These are phyloP conservation scores for Drosophila nigrodunni DNA, from an alignment of 1,140 invertebrate genomes.

Conservation along the genomic window DNA sequence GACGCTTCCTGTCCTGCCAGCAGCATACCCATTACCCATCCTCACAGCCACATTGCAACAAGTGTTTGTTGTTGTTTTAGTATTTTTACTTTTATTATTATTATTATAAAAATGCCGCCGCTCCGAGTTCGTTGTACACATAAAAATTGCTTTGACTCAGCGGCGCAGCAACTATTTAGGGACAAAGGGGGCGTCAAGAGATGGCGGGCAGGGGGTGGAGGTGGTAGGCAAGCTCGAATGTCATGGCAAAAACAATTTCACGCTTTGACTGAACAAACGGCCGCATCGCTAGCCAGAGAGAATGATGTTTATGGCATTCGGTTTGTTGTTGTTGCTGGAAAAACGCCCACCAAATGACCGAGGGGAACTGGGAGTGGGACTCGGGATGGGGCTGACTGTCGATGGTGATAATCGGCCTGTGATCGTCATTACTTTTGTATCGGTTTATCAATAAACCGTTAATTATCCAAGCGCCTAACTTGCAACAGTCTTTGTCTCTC, in stretches of 20 bases:
- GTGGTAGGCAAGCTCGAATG: conserved; percentile 29
- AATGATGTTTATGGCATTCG: conserved; percentile 76
- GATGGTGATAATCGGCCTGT: conserved; percentile 31
- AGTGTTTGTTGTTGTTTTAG: conserved; percentile 51
- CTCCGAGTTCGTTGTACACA: conserved; percentile 73
- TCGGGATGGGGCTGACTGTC: conserved; percentile 31
- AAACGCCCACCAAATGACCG: conserved; percentile 71
- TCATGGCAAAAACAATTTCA: conserved; percentile 73
- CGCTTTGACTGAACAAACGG: conserved; percentile 52
- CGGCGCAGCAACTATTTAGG: conserved; percentile 43
- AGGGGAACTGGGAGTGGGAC: neutral
- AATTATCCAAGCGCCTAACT: conserved; percentile 63
- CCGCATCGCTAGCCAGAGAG: conserved; percentile 36
- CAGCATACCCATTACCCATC: conserved; percentile 37
- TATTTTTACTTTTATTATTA: conserved; percentile 46
- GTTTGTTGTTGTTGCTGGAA: conserved; percentile 13
- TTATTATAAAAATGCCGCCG: conserved; percentile 34
- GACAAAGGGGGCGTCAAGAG: neutral
- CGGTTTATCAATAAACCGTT: conserved; percentile 79
- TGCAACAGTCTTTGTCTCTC: neutral
- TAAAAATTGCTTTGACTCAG: conserved; percentile 55
- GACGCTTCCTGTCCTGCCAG: conserved; percentile 41
- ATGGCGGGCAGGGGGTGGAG: neutral
- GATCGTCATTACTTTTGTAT: conserved; percentile 51
- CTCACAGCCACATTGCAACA: conserved; percentile 27